A percentile compares a stretch with the other conserved stretches of the same genome.
These are phyloP conservation scores for Clarias magur DNA, from an alignment of 2,113 vertebrate species.

Conservation along the genomic window DNA sequence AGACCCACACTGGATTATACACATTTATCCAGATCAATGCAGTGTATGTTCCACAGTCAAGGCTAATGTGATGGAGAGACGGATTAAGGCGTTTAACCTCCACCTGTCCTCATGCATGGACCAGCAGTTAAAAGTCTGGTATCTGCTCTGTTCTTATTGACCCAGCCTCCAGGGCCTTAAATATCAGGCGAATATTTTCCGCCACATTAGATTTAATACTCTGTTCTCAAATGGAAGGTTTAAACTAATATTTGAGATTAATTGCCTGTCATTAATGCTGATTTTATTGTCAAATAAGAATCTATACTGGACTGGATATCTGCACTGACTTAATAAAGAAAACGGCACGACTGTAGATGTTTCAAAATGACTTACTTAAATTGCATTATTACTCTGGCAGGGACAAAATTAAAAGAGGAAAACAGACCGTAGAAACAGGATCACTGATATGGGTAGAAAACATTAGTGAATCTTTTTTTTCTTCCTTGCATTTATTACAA, in stretches of 20 bases:
- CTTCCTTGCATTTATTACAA: conserved; percentile 6
- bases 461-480: background rate
- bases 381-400: conserved; percentile 7
- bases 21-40: conserved; percentile 38
- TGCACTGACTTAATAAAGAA: conserved; percentile 43
- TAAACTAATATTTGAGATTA: conserved; percentile 52
- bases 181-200: conserved; percentile 47
- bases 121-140: conserved; percentile 25
- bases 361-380: conserved; percentile 35
- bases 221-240: conserved; percentile 25
- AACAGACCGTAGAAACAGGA: conserved; percentile 18
- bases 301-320: conserved; percentile 38
- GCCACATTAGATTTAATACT: conserved; percentile 46
- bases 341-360: conserved; percentile 20
- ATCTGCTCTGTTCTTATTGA: conserved; percentile 39
- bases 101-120: conserved; percentile 29
- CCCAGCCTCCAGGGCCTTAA: conserved; percentile 47
- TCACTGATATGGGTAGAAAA: conserved; percentile 15
- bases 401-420: conserved; percentile 37
- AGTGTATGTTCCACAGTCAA: conserved; percentile 20
- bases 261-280: conserved; percentile 48
- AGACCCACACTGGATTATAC: conserved; percentile 40
- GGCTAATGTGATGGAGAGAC: conserved; percentile 36
- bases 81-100: conserved; percentile 45
- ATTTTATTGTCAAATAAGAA: conserved; percentile 45